Percentiles rank a stretch among this genome's conserved stretches.
Evolutionary conservation across 2,888 invertebrate species (phyloP).

Genomic region (Coleophora flavipennella): DNA sequence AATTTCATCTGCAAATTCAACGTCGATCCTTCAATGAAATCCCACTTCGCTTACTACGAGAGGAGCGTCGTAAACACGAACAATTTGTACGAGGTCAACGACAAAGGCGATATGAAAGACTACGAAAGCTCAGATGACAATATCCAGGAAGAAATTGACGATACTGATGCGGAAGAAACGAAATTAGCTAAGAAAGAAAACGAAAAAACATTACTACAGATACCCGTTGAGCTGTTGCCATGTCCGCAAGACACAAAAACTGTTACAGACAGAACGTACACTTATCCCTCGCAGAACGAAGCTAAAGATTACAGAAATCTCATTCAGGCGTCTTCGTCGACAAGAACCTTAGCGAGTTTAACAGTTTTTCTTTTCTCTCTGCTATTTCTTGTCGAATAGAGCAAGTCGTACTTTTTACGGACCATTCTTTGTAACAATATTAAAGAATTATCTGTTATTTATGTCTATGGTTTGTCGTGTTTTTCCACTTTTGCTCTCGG

Average conservation of each 20-base stretch:
- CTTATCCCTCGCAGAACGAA: conserved; percentile 73
- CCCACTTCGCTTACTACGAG: conserved; percentile 58
- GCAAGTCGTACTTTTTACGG: conserved; percentile 19
- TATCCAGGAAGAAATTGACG: conserved; percentile 55
- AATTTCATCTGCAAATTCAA: conserved; percentile 81
- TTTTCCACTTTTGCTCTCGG: conserved; percentile 1
- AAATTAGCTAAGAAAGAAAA: conserved; percentile 49
- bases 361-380: conserved; percentile 25
- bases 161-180: conserved; percentile 51
- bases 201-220: conserved; percentile 64
- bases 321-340: conserved; percentile 38
- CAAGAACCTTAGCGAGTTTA: conserved; percentile 20
- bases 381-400: conserved; percentile 21
- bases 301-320: conserved; percentile 66
- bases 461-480: conserved; percentile 2
- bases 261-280: conserved; percentile 71
- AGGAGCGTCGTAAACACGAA: conserved; percentile 47
- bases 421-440: conserved; percentile 16
- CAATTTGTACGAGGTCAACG: conserved; percentile 46
- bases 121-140: conserved; percentile 50
- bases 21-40: conserved; percentile 45
- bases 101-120: conserved; percentile 49
- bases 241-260: conserved; percentile 75
- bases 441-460: not conserved
- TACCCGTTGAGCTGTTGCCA: conserved; percentile 71